Evolutionary conservation across 2,113 vertebrate species (phyloP), one percentile per base, ranked within the genome.

Genomic region (Takifugu flavidus): DNA sequence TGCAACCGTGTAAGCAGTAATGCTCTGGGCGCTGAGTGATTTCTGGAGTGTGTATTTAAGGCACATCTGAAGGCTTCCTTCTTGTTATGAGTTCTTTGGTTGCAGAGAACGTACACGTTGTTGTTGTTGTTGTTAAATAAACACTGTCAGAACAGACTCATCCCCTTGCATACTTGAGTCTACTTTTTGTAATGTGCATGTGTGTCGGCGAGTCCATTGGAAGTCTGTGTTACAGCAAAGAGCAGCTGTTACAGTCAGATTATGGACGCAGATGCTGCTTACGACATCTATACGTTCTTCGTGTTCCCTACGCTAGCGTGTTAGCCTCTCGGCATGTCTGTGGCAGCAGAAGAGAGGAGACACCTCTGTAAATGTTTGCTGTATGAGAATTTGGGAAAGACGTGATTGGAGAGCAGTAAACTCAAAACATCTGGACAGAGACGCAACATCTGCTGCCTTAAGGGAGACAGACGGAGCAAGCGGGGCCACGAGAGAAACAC

Each of bases 281-380:
- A 39, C 34, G 14, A 13, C 14, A 45, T 45, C 13, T 45, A 8
- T 45, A 11, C 13, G 13, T 3, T 45, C 4, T 45, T 14, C 14
- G 1, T 45, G 44, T 39, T 39, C 34, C 11, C 34, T 11, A 39
- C 11, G 34, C 11, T 39, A 39, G 11, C 11, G 34, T 39, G 34
- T 11, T 39, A 39, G 20, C 20, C 20, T 20, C 20, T 20, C 20
- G 20, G 20, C 20, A 20, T 20, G 20, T 20, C 20, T 20, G 20
- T 20, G 20, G 20, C 20, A 53, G 63, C 42, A 39, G 61, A 53
- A 13, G 46, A 56, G 62, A 56, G 67, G 66, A 72, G 50, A 70
- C 56, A 39, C 68, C 72, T 80, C 70, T 76, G 53, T 70, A 72
- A 85, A 82, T 82, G 79, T 89, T 88, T 85, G 80, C 63, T 31